Evolutionary conservation across 2,797 vertebrate species (phyloP), one percentile per base, ranked within the genome.

Genomic region (Thaleichthys pacificus): DNA sequence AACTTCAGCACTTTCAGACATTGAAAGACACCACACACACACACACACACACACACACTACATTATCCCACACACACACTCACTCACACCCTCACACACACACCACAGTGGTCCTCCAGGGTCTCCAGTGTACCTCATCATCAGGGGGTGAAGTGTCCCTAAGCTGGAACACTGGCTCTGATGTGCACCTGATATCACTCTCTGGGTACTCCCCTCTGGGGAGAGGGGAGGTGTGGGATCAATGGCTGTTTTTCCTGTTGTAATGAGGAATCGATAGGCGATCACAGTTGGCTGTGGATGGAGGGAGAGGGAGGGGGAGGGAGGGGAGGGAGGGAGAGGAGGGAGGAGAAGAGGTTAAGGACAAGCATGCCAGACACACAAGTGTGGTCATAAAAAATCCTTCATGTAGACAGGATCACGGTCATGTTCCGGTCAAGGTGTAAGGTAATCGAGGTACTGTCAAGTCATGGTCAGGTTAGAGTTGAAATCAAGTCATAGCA

Each of bases 241-340:
- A 81, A 89, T 91, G 82, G 68, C 69, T 78, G 80, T 24, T 89
- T 89, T 89, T 86, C 81, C 75, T 67, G 73, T 77, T 84, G 74
- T 88, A 92, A 92, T 88, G 86, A 86, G 81, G 84, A 90, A 90
- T 92, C 91, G 64, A 91, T 91, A 77, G 72, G 77, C 85, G 81
- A 88, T 87, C 80, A 84, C 78, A 79, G 75, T 61, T 72, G 77
- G 78, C 83, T 66, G 32, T n/a, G n/a, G 38, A 38, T 78, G 74
- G 61, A 42, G 65, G 26, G 28, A 15, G 24, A 5, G 24, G 71
- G 61, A 62, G 21, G 73, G 63, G 30, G 64, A 6, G 21, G 73
- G 63, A 32, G 64, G 19, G 2, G 38, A 38, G 78, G 74, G 61
- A 42, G 65, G 73, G 63, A 32, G 64, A 77, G 74, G 61, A 42